phyloP scores from a whole-genome alignment of 92 coral and sea anemone genomes.

The Siderastrea radians region DNA sequence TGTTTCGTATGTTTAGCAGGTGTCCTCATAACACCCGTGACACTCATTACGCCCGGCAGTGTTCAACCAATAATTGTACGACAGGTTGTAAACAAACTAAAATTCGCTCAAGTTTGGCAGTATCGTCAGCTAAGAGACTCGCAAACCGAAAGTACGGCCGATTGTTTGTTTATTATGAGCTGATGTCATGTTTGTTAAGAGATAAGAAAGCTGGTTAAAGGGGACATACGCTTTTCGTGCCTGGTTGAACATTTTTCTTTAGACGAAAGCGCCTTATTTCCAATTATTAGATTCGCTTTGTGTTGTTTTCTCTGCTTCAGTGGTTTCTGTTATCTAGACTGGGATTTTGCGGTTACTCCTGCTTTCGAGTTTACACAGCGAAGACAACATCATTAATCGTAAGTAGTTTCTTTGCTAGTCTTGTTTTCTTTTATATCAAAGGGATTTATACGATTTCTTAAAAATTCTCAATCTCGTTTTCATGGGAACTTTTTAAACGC shows the following conservation, averaged over 20 bases:
- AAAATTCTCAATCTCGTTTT: neutral
- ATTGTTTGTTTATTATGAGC: neutral
- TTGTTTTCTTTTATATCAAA: neutral
- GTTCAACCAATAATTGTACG: conserved; percentile 50
- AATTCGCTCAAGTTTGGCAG: conserved; percentile 40
- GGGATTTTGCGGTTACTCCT: conserved; percentile 20
- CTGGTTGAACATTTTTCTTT: conserved; percentile 5
- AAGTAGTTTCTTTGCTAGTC: conserved; percentile 1
- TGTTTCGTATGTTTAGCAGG: conserved; percentile 34
- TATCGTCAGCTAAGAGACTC: conserved; percentile 28
- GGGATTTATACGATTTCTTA: neutral
- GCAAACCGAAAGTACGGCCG: conserved; percentile 4
- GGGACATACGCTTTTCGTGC: neutral
- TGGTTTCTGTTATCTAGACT: conserved; percentile 30
- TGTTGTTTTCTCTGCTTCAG: conserved; percentile 10
- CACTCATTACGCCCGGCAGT: conserved; percentile 13
- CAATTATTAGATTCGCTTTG: conserved; percentile 13
- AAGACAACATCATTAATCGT: conserved; percentile 9
- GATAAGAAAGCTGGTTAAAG: conserved; percentile 5
- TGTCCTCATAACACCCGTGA: conserved; percentile 21
- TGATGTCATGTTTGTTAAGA: neutral
- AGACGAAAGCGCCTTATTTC: neutral
- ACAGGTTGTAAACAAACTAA: conserved; percentile 46
- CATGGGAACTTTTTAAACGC: neutral
- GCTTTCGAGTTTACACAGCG: neutral